These are phyloP conservation scores for Arbacia lixula DNA, from an alignment of 53 echinoderm and acorn worm genomes.

Conservation along the genomic window DNA sequence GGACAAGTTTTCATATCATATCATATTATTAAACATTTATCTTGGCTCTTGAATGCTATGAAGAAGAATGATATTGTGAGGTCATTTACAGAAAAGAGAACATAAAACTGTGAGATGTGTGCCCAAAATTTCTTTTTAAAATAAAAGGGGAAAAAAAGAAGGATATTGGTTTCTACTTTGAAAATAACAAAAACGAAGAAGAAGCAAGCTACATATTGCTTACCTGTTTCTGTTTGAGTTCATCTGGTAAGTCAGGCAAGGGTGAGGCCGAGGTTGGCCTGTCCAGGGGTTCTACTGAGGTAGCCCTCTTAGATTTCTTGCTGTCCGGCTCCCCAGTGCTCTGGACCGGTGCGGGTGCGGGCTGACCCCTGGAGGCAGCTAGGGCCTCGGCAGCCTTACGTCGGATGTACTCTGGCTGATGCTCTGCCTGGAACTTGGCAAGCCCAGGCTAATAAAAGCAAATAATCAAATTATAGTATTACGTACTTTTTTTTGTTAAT, in stretches of 20 bases:
- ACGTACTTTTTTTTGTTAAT: no score
- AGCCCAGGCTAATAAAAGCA: slow-evolving; percentile 78
- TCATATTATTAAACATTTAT: no score
- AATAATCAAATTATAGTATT: no score
- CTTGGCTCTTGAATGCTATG: no score
- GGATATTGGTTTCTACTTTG: no score
- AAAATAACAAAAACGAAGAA: no score
- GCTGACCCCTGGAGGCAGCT: slow-evolving; percentile 59
- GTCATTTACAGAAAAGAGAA: no score
- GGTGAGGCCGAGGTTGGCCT: slow-evolving; percentile 84
- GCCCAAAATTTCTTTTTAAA: neutral
- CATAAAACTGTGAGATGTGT: neutral
- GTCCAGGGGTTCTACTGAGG: slow-evolving; percentile 91
- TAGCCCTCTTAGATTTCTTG: slow-evolving; percentile 82
- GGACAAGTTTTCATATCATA: no score
- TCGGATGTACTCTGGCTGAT: slow-evolving; percentile 92
- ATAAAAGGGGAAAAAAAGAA: neutral
- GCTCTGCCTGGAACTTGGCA: slow-evolving; percentile 86
- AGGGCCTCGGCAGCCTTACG: slow-evolving; percentile 93
- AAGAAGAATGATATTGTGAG: no score
- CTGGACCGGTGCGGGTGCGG: slow-evolving; percentile 28
- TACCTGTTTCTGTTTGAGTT: slow-evolving; percentile 93
- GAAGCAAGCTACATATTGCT: neutral
- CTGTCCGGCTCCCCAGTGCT: slow-evolving; percentile 69
- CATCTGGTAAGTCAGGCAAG: slow-evolving; percentile 87